phyloP scores from a whole-genome alignment of 2,888 invertebrate genomes.

The Drosophila hamatofila region DNA sequence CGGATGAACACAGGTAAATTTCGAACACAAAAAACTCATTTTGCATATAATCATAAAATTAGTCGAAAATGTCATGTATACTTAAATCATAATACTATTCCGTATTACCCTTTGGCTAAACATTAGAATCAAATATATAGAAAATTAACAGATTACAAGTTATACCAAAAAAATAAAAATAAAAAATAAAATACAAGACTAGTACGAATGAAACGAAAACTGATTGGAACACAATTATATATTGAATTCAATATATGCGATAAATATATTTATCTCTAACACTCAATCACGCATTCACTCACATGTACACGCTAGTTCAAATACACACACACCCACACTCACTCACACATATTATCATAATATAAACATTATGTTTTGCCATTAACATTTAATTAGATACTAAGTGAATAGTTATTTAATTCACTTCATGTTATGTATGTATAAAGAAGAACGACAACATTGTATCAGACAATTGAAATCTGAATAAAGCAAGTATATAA shows the following conservation, averaged over 20 bases:
- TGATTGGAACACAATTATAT: slow-evolving; percentile 29
- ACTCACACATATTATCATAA: slow-evolving; percentile 25
- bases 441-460: slow-evolving; percentile 49
- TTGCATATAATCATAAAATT: slow-evolving; percentile 58
- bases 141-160: slow-evolving; percentile 36
- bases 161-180: background rate
- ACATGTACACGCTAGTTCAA: slow-evolving; percentile 37
- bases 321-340: slow-evolving; percentile 29
- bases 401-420: slow-evolving; percentile 67
- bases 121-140: slow-evolving; percentile 59
- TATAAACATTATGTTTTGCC: slow-evolving; percentile 48
- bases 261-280: slow-evolving; percentile 22
- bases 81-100: slow-evolving; percentile 34
- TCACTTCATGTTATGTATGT: slow-evolving; percentile 69
- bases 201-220: slow-evolving; percentile 11
- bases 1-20: slow-evolving; percentile 67
- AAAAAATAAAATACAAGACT: slow-evolving; percentile 12
- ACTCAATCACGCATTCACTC: slow-evolving; percentile 21
- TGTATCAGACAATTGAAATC: slow-evolving; percentile 64
- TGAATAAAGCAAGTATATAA: slow-evolving; percentile 65
- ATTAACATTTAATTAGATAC: slow-evolving; percentile 47
- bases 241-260: slow-evolving; percentile 20
- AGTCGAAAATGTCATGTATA: slow-evolving; percentile 45
- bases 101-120: slow-evolving; percentile 55
- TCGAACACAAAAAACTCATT: slow-evolving; percentile 33